These are phyloP conservation scores for Gymnoscopelus braueri DNA, from an alignment of 2,797 vertebrate species.

Conservation along the genomic window DNA sequence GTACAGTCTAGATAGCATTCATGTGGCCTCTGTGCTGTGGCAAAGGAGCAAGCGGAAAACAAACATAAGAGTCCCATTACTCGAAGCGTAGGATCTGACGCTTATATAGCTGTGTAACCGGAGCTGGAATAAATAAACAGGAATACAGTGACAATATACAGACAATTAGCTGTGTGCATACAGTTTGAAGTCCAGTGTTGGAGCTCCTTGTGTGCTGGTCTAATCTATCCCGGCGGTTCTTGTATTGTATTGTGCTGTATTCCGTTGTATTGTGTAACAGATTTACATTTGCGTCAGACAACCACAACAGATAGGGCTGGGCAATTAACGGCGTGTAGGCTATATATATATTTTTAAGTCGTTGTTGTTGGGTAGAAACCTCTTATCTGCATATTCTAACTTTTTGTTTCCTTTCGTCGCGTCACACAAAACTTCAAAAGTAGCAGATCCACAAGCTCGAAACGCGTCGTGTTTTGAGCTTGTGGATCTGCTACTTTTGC, in stretches of 20 bases:
- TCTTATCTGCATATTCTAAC: not conserved
- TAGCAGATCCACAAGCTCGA: too few relatives aligned
- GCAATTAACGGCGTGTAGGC: too few relatives aligned
- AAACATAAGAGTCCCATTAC: slow-evolving; percentile 56
- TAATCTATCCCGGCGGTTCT: too few relatives aligned
- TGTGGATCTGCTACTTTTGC: too few relatives aligned
- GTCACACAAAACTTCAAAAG: too few relatives aligned
- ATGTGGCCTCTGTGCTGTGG: slow-evolving; percentile 33
- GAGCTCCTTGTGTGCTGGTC: not conserved
- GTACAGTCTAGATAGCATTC: slow-evolving; percentile 59
- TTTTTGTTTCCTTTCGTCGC: slow-evolving; percentile 8
- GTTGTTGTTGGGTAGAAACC: not conserved
- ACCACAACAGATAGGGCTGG: slow-evolving; percentile 1
- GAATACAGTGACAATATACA: slow-evolving; percentile 28
- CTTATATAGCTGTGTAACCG: slow-evolving; percentile 23
- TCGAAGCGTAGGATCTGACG: slow-evolving; percentile 37
- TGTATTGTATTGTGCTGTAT: not conserved
- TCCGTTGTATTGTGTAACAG: not conserved
- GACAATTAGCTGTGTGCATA: not conserved
- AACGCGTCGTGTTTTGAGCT: too few relatives aligned
- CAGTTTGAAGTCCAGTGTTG: slow-evolving; percentile 1
- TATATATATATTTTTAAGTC: too few relatives aligned
- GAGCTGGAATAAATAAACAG: slow-evolving; percentile 39
- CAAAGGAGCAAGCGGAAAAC: slow-evolving; percentile 58
- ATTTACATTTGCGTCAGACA: slow-evolving; percentile 17